Percentiles rank a stretch among this genome's conserved stretches.
phyloP scores from a whole-genome alignment of 2,113 vertebrate genomes.

The Prochilodus magdalenae region DNA sequence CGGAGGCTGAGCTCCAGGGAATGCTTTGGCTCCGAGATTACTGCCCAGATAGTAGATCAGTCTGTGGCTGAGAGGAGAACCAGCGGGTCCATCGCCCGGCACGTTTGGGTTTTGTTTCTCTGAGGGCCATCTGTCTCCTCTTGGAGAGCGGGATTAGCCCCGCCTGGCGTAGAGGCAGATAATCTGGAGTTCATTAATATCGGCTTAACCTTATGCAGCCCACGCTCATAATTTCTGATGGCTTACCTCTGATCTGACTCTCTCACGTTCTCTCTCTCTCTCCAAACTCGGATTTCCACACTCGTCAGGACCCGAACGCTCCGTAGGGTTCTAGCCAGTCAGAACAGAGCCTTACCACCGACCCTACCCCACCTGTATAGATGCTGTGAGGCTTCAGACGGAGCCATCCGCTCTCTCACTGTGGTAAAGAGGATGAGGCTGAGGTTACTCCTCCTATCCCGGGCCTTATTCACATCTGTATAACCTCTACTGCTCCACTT shows the following conservation, averaged over 20 bases:
- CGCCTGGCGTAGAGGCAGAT: constrained; percentile 17
- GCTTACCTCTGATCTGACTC: constrained; percentile 33
- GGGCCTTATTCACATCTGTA: no score
- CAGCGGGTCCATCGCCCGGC: background rate
- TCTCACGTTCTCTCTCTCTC: background rate
- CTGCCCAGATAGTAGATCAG: background rate
- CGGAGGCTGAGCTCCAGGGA: background rate
- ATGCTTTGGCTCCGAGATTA: background rate
- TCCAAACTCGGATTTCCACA: background rate
- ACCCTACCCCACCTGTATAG: no score
- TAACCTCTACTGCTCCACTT: no score
- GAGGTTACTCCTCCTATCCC: no score
- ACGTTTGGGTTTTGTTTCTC: constrained; percentile 3
- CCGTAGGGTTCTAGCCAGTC: no score
- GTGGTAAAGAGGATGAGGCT: no score
- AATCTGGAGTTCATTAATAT: constrained; percentile 42
- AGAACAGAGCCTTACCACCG: no score
- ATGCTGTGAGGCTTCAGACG: no score
- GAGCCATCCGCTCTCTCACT: no score
- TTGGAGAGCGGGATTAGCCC: background rate
- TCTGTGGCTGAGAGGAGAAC: background rate
- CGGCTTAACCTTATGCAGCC: background rate
- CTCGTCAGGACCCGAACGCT: background rate
- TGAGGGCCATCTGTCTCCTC: constrained; percentile 36
- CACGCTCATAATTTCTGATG: constrained; percentile 41